These are phyloP conservation scores for Bubalus kerabau DNA, from an alignment of 2,113 vertebrate species.

Conservation along the genomic window DNA sequence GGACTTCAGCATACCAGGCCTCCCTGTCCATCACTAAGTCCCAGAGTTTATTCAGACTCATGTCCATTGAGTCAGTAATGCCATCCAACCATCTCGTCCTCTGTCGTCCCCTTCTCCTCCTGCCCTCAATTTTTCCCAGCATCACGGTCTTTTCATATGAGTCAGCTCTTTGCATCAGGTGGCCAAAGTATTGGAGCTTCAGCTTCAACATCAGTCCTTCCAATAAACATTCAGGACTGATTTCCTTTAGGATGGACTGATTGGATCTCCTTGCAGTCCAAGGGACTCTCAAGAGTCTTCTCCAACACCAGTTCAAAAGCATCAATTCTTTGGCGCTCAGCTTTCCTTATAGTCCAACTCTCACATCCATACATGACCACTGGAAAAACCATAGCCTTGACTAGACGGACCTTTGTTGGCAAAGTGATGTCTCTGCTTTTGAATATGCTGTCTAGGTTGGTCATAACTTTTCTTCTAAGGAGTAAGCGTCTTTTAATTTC, in stretches of 20 bases:
- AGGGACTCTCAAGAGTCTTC: neutral
- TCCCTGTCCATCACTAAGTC: neutral
- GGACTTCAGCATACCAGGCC: neutral
- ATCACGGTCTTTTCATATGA: neutral
- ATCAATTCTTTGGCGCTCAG: neutral
- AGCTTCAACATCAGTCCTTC: neutral
- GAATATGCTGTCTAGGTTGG: neutral
- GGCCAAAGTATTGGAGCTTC: neutral
- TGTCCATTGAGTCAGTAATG: neutral
- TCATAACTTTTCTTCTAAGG: neutral
- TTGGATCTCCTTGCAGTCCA: neutral
- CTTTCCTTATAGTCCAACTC: neutral
- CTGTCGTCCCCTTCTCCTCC: neutral
- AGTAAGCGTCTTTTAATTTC: neutral
- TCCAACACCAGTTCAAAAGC: neutral
- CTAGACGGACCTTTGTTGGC: neutral
- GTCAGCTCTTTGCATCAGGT: neutral
- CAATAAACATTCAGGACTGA: neutral
- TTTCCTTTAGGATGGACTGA: neutral
- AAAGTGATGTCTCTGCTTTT: neutral
- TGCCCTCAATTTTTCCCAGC: neutral
- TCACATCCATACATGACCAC: neutral
- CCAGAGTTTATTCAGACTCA: neutral
- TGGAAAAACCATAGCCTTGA: neutral
- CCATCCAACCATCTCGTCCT: neutral